phyloP scores from a whole-genome alignment of 2,113 vertebrate genomes.

The Microtus pennsylvanicus region DNA sequence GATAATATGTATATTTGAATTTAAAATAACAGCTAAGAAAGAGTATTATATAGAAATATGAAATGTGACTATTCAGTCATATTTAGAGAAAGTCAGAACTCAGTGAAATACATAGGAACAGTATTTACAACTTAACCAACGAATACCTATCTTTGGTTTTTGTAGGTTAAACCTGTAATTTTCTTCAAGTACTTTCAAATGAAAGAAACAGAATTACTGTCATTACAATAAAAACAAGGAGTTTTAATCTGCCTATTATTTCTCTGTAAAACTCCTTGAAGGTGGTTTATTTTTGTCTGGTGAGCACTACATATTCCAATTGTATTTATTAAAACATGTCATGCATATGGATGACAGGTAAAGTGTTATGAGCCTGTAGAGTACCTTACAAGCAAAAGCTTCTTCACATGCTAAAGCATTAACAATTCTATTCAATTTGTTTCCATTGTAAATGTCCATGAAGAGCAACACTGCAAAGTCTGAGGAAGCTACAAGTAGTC shows the following conservation, averaged over 20 bases:
- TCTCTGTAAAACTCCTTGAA: constrained; percentile 25
- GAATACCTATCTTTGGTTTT: neutral
- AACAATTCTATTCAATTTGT: neutral
- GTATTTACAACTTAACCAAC: neutral
- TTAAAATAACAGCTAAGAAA: neutral
- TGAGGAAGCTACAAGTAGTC: neutral
- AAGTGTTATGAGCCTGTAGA: neutral
- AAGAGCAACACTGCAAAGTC: neutral
- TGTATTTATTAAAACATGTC: constrained; percentile 24
- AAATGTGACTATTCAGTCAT: neutral
- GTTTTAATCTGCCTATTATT: neutral
- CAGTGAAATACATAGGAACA: neutral
- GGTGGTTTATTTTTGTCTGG: constrained; percentile 34
- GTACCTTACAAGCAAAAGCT: neutral
- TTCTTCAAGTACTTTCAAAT: neutral
- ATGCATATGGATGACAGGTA: neutral
- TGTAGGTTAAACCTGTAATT: neutral
- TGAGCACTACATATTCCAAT: neutral
- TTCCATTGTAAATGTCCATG: neutral
- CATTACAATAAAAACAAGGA: neutral
- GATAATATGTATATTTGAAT: neutral
- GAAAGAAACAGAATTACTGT: neutral
- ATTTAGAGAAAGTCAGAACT: neutral
- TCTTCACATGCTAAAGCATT: neutral
- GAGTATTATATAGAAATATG: neutral